Percentiles rank a stretch among this genome's conserved stretches.
Conservation (phyloP, 2,888 invertebrate species). For the Odiellus spinosus region DNA sequence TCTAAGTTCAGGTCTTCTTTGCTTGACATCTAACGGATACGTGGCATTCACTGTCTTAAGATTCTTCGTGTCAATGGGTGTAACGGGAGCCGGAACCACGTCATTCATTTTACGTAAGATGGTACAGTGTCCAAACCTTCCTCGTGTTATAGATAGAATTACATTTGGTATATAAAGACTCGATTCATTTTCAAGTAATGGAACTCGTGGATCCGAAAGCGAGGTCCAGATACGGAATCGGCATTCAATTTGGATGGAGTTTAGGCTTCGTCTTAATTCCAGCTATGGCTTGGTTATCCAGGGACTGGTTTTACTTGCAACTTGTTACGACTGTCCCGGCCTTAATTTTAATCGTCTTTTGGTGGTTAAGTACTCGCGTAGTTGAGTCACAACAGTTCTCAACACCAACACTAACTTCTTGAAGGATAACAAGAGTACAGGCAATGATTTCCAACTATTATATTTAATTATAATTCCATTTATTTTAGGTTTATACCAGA, state of each 20-base stretch:
- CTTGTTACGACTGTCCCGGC: conserved; percentile 61
- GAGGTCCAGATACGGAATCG: conserved; percentile 60
- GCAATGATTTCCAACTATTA: background rate
- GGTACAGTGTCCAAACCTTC: background rate
- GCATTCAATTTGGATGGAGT: conserved; percentile 63
- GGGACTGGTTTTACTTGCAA: conserved; percentile 55
- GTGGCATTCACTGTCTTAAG: conserved; percentile 15
- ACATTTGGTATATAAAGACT: too few species aligned
- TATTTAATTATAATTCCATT: background rate
- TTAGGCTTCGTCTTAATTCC: conserved; percentile 65
- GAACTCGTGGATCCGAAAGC: conserved; percentile 64
- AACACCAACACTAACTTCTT: too few species aligned
- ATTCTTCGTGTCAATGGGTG: conserved; percentile 13
- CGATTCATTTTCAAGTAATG: conserved; percentile 43
- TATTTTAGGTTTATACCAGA: conserved; percentile 62
- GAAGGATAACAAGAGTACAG: too few species aligned
- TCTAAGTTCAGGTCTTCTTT: conserved; percentile 14
- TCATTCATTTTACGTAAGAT: conserved; percentile 12
- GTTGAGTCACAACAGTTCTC: background rate
- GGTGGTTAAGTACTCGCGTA: conserved; percentile 43
- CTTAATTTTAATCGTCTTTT: conserved; percentile 53
- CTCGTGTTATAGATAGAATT: too few species aligned
- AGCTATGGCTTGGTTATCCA: conserved; percentile 60
- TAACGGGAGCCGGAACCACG: conserved; percentile 9
- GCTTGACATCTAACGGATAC: conserved; percentile 15